Base-by-base conservation (phyloP, 2,888 invertebrate species). In the Scrobipalpa atriplicella region DNA sequence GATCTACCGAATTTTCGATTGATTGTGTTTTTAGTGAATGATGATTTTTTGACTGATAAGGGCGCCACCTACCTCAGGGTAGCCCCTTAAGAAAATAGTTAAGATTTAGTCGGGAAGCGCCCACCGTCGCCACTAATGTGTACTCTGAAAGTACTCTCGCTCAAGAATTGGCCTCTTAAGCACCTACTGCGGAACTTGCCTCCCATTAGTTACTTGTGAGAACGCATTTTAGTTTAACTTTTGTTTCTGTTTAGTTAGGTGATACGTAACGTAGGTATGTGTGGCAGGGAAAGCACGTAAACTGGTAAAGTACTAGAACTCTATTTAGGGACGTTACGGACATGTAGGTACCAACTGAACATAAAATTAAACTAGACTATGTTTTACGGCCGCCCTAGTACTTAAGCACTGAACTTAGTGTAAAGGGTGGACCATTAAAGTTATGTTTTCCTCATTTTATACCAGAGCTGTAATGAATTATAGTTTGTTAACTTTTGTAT, bases 81-180 rank as follows among this genome's bases (percentile, higher is more conserved):
- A n/a, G n/a, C n/a, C n/a, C n/a, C n/a, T n/a, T n/a, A n/a, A 89
- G 88, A 89, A 86, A 85, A 89, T 90, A 90, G 90, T 89, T 89
- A 85, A 87, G 90, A 86, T 88, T 86, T 87, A 84, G 85, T 80
- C 83, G 63, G 83, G 82, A 85, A 86, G 81, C 80, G 81, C 80
- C 83, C 79, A 78, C 74, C 76, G 77, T 78, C 83, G 78, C 79
- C 86, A 80, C 87, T 90, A 90, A 92, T 90, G 90, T 89, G 85
- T 88, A 83, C 90, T 89, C 84, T 77, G 86, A 89, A 89, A 90
- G 89, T 89, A 89, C 86, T 85, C 86, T 84, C 80, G 78, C 82
- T 83, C 83, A 84, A 83, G 86, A 87, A 89, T 87, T 86, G 87
- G 87, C 86, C 81, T 81, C 86, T 86, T 88, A 87, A 90, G 88